Evolutionary conservation across 2,797 vertebrate species (phyloP).

Genomic region (Xyrichtys novacula): DNA sequence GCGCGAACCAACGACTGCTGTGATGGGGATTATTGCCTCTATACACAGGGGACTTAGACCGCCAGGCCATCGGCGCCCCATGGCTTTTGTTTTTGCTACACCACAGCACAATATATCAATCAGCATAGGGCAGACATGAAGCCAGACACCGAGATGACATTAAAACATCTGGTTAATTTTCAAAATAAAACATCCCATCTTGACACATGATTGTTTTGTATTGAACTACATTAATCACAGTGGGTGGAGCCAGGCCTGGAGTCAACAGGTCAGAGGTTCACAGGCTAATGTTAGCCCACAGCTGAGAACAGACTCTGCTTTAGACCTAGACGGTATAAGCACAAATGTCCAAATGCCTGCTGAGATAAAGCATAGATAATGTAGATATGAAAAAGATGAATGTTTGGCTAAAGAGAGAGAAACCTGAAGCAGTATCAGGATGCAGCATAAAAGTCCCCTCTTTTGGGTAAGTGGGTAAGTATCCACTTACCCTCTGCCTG

Average conservation of each 20-base stretch:
- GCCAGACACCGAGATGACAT: too few relatives aligned
- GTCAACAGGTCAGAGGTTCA: neutral
- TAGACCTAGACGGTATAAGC: neutral
- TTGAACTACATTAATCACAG: too few relatives aligned
- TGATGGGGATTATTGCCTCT: too few relatives aligned
- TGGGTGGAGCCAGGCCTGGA: neutral
- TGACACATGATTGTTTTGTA: too few relatives aligned
- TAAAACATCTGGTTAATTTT: too few relatives aligned
- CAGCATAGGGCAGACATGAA: too few relatives aligned
- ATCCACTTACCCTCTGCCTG: neutral
- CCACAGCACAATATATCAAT: too few relatives aligned
- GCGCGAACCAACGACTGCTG: too few relatives aligned
- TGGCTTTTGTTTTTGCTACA: too few relatives aligned
- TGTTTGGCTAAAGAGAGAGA: neutral
- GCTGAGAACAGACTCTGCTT: neutral
- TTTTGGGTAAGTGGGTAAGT: neutral
- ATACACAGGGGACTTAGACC: too few relatives aligned
- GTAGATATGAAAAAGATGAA: constrained; percentile 6
- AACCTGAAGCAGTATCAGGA: neutral
- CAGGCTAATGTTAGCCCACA: neutral
- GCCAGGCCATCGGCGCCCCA: too few relatives aligned
- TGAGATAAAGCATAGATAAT: constrained; percentile 6
- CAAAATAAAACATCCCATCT: too few relatives aligned
- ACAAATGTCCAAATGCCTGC: constrained; percentile 3
- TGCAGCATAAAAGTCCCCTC: neutral